Conservation (phyloP, 2,797 vertebrate genomes). For the Arrhamphus sclerolepis region DNA sequence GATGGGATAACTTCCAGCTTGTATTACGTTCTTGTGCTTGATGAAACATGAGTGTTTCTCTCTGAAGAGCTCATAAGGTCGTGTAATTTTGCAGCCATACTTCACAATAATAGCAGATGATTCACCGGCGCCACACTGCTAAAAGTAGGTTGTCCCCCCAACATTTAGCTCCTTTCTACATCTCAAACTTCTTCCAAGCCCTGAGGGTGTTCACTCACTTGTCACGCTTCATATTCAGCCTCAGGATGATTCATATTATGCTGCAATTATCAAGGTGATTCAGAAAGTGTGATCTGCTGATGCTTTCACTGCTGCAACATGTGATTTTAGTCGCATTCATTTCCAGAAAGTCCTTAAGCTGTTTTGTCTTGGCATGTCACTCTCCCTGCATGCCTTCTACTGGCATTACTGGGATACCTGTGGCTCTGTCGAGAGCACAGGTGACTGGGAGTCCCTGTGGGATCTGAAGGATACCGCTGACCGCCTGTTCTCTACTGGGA, state of each 20-base stretch:
- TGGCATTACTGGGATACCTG: conserved; percentile 31
- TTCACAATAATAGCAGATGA: conserved; percentile 41
- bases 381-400: conserved; percentile 9
- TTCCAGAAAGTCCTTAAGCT: conserved; percentile 57
- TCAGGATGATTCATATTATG: conserved; percentile 38
- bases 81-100: conserved; percentile 4
- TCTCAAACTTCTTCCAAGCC: conserved; percentile 17
- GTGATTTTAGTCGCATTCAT: conserved; percentile 61
- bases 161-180: conserved; percentile 44
- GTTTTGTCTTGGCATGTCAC: conserved; percentile 25
- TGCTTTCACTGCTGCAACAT: conserved; percentile 36
- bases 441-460: conserved; percentile 27
- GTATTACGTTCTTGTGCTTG: not conserved
- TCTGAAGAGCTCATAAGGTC: conserved; percentile 8
- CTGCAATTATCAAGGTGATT: conserved; percentile 60
- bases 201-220: conserved; percentile 36
- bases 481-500: conserved; percentile 23
- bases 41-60: conserved; percentile 2
- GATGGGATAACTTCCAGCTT: too few species aligned
- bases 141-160: conserved; percentile 33
- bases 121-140: conserved; percentile 18
- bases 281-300: conserved; percentile 53
- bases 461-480: not conserved
- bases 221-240: conserved; percentile 49
- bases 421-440: conserved; percentile 24